Percentiles rank a stretch among this genome's conserved stretches.
These are phyloP conservation scores for Drepana arcuata DNA, from an alignment of 1,140 invertebrate species.

Conservation along the genomic window DNA sequence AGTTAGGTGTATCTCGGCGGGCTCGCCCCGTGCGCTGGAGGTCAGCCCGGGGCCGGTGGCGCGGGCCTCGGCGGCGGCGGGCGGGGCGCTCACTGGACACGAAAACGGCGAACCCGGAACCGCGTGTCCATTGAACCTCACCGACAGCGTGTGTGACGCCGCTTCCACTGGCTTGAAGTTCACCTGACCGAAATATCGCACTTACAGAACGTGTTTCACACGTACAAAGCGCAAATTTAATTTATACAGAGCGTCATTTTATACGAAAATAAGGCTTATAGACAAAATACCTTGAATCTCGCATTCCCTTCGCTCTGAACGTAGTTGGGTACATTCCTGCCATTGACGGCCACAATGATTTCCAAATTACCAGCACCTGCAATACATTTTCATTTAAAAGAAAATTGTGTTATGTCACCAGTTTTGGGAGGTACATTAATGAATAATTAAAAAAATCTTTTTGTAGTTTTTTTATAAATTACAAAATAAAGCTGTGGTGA, in stretches of 20 bases:
- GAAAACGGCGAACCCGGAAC: conserved; percentile 94
- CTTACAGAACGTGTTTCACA: too few species aligned
- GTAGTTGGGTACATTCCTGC: conserved; percentile 98
- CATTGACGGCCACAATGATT: conserved; percentile 98
- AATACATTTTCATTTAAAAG: conserved; percentile 9
- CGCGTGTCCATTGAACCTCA: conserved; percentile 96
- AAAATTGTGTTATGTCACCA: too few species aligned
- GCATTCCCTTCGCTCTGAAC: conserved; percentile 98
- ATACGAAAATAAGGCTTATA: too few species aligned
- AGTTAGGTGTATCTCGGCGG: conserved; percentile 72
- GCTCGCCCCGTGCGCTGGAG: conserved; percentile 72
- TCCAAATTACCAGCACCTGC: conserved; percentile 95
- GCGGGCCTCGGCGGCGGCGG: conserved; percentile 43
- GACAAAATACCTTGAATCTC: conserved; percentile 81
- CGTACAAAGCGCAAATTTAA: too few species aligned
- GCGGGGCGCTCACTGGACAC: conserved; percentile 78
- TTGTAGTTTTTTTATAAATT: conserved; percentile 2
- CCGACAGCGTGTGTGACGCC: conserved; percentile 88
- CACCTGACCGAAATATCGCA: too few species aligned
- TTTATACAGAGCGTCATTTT: too few species aligned
- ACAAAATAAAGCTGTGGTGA: background rate
- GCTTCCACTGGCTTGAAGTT: conserved; percentile 97
- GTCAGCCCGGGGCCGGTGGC: conserved; percentile 74
- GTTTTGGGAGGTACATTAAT: too few species aligned
- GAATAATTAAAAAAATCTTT: conserved; percentile 5